phyloP scores from a whole-genome alignment of 1,140 invertebrate genomes.

The Atopsyche davidsoni region DNA sequence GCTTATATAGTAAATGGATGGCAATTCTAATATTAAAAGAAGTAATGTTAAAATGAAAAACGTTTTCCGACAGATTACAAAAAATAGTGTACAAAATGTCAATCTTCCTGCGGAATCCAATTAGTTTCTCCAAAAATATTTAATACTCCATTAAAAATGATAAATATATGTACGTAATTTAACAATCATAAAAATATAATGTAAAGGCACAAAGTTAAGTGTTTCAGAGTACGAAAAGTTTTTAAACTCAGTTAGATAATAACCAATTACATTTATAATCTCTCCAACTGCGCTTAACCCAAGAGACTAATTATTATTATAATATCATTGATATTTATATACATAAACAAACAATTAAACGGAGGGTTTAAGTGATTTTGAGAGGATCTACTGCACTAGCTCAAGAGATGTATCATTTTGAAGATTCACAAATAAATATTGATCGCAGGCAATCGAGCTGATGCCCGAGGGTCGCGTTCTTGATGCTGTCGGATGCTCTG shows the following conservation, averaged over 20 bases:
- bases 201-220: no score
- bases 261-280: conserved; percentile 7
- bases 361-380: conserved; percentile 1
- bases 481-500: no score
- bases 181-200: not conserved
- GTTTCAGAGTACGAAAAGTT: no score
- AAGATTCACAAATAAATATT: no score
- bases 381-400: not conserved
- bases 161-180: not conserved
- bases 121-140: conserved; percentile 1
- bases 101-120: not conserved
- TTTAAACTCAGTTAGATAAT: no score
- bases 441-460: no score
- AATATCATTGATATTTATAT: no score
- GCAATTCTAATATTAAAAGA: conserved; percentile 23
- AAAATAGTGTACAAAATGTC: conserved; percentile 2
- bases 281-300: no score
- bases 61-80: not conserved
- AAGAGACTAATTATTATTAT: no score
- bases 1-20: conserved; percentile 32
- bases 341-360: no score
- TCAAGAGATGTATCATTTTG: not conserved
- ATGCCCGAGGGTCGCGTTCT: no score
- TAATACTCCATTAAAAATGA: conserved; percentile 1
- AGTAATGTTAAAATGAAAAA: conserved; percentile 3